phyloP scores from a whole-genome alignment of 2,797 vertebrate species.

The Sebastes jordani region DNA sequence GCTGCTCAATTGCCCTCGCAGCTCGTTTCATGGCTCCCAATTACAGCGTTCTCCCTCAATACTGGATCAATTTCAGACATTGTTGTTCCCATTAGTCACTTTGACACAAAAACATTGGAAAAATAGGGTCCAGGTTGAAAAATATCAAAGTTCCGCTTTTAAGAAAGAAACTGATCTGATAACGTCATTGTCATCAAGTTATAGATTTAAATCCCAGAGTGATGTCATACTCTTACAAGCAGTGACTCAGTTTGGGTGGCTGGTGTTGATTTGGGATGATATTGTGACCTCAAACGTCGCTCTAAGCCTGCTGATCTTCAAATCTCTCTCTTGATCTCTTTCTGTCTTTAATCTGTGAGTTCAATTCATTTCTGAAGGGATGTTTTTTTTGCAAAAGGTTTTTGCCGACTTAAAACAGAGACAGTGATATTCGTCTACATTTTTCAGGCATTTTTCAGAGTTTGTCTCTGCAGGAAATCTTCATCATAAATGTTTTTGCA shows the following conservation, averaged over 20 bases:
- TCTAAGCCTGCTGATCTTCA: background rate
- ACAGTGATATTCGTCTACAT: background rate
- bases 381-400: background rate
- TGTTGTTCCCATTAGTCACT: too few species aligned
- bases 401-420: background rate
- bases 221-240: background rate
- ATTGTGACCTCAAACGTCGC: background rate
- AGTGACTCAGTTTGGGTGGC: background rate
- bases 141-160: background rate
- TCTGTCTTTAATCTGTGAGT: constrained; percentile 2
- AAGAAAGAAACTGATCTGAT: background rate
- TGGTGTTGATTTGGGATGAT: background rate
- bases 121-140: too few species aligned
- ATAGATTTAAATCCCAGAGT: background rate
- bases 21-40: too few species aligned
- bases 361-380: background rate
- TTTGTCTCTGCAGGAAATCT: background rate
- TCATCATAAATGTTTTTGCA: background rate
- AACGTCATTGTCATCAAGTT: background rate
- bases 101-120: too few species aligned
- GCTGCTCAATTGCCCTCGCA: too few species aligned
- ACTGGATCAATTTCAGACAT: too few species aligned
- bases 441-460: background rate
- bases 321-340: constrained; percentile 1
- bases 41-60: too few species aligned